Conservation (phyloP, 2,888 invertebrate genomes). For the Agrochola circellaris region DNA sequence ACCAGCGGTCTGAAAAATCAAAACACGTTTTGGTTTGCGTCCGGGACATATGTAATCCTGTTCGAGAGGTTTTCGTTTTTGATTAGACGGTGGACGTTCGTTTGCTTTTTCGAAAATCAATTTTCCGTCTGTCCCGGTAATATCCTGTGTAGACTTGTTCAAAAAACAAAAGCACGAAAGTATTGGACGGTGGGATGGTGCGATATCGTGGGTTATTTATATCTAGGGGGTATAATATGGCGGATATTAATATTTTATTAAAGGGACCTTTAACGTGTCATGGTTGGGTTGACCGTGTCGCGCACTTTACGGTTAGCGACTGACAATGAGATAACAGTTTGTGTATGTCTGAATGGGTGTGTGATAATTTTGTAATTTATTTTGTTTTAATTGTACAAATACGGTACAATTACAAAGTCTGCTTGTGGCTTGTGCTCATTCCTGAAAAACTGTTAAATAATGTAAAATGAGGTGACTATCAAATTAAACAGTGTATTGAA, state of each 20-base stretch:
- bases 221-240: slow-evolving; percentile 22
- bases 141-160: slow-evolving; percentile 17
- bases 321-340: background rate
- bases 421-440: background rate
- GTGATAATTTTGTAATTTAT: background rate
- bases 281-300: slow-evolving; percentile 30
- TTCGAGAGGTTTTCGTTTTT: slow-evolving; percentile 13
- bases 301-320: slow-evolving; percentile 43
- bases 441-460: background rate
- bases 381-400: background rate
- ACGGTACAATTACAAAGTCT: background rate
- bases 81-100: slow-evolving; percentile 16
- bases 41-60: slow-evolving; percentile 4
- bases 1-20: slow-evolving; percentile 15
- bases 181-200: slow-evolving; percentile 8
- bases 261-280: slow-evolving; percentile 48
- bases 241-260: slow-evolving; percentile 58
- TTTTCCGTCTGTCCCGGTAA: slow-evolving; percentile 23
- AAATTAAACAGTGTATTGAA: slow-evolving; percentile 6
- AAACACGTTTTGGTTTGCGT: slow-evolving; percentile 15
- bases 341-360: background rate
- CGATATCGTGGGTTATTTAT: slow-evolving; percentile 31
- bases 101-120: slow-evolving; percentile 24
- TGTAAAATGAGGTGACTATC: background rate
- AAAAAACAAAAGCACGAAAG: slow-evolving; percentile 3